Base-by-base conservation (phyloP, 2,113 vertebrate species). In the Edolisoma coerulescens region DNA sequence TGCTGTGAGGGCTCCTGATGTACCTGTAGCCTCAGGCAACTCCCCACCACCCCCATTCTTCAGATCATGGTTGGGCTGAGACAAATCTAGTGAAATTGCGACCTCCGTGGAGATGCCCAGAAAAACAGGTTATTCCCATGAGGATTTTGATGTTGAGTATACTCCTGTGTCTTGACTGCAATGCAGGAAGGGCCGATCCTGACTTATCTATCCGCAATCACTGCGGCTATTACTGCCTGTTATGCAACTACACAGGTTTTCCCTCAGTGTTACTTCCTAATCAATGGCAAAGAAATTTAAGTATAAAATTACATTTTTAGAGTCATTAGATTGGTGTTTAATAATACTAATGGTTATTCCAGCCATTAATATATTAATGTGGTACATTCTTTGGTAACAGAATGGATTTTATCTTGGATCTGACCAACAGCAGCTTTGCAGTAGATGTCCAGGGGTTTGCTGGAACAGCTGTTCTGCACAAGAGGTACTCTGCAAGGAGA, bases 191-290 rank as follows among this genome's bases (percentile, higher is more conserved):
- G 61, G 42, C 68, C 35, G 39, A 41, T 76, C 22, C 57, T 41
- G 57, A n/a, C 16, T 42, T 33, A 24, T 11, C 32, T 23, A 0
- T 24, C 14, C 0, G 0, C 17, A 23, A 8, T 19, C 35, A 24
- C 4, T 1, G 0, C 0, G 0, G 16, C 54, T 6, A 3, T 33
- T 47, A 14, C 33, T 52, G 49, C 33, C 0, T 1, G 3, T 52
- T 3, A 4, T 1, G 8, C 8, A 15, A 2, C 64, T 57, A 0
- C 24, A 26, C 24, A 35, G 13, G 4, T 44, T 68, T 54, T 60
- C 47, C 32, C 28, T 18, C 42, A 42, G 32, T 24, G 13, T 44
- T 47, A 41, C 14, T 75, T 67, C 64, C 60, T 39, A 73, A 27
- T 21, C 42, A 54, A 13, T 32, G 13, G 41, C 47, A 45, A 50